phyloP scores from a whole-genome alignment of 2,113 vertebrate species.

The Nycticebus coucang region DNA sequence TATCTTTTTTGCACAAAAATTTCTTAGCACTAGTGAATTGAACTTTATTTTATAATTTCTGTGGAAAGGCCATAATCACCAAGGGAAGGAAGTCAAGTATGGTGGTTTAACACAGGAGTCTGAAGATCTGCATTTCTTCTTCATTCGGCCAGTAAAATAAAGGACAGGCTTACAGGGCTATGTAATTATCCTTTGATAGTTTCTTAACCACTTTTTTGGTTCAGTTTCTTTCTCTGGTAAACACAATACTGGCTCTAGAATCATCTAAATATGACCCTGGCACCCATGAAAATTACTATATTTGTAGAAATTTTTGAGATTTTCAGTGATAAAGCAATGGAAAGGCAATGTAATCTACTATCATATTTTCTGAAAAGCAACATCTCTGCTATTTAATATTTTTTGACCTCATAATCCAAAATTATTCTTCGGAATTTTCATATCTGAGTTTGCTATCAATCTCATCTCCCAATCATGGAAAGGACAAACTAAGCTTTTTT shows the following conservation, averaged over 20 bases:
- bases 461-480: not conserved
- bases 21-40: not conserved
- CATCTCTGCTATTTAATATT: not conserved
- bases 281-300: not conserved
- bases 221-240: constrained; percentile 59
- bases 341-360: not conserved
- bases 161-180: not conserved
- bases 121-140: constrained; percentile 21
- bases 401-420: constrained; percentile 34
- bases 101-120: constrained; percentile 6
- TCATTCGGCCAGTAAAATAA: not conserved
- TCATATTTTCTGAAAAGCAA: constrained; percentile 21
- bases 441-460: not conserved
- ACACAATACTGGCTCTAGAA: not conserved
- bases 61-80: not conserved
- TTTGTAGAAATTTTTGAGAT: not conserved
- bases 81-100: not conserved
- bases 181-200: not conserved
- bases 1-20: constrained; percentile 1
- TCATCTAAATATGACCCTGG: not conserved
- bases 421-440: constrained; percentile 6
- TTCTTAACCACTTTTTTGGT: not conserved
- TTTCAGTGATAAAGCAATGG: constrained; percentile 38
- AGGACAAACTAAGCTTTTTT: constrained; percentile 71
- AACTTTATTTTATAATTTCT: constrained; percentile 48